A percentile compares a stretch with the other conserved stretches of the same genome.
Evolutionary conservation across 1,140 invertebrate species (phyloP).

Genomic region (Diabrotica virgifera): DNA sequence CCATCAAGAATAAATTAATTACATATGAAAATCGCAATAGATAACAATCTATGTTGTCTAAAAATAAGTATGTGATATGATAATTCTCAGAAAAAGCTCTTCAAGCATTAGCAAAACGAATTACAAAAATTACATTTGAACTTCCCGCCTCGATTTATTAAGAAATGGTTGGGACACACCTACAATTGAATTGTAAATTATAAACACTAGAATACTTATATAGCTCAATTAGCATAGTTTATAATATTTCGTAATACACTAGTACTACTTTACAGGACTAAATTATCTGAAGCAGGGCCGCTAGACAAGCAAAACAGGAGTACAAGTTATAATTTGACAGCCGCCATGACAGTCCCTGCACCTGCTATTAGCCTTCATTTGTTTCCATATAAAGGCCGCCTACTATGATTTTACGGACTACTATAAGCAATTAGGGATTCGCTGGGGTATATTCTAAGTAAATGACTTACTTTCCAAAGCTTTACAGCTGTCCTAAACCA

Average conservation of each 20-base stretch:
- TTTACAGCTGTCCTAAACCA: constrained; percentile 14
- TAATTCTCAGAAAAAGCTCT: too few relatives aligned
- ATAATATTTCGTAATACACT: constrained; percentile 7
- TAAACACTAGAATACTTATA: constrained; percentile 19
- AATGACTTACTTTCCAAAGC: constrained; percentile 25
- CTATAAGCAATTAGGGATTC: too few relatives aligned
- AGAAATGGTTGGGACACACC: constrained; percentile 35
- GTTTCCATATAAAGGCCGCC: background rate
- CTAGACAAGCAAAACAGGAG: background rate
- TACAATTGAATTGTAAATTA: constrained; percentile 26
- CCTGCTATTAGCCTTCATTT: constrained; percentile 33
- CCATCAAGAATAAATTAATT: too few relatives aligned
- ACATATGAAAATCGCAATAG: too few relatives aligned
- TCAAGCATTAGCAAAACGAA: background rate
- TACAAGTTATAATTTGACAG: constrained; percentile 38
- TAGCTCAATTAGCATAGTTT: background rate
- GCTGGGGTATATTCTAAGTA: background rate
- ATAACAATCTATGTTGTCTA: too few relatives aligned
- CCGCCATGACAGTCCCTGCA: constrained; percentile 43
- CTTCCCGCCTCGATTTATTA: constrained; percentile 20
- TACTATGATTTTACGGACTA: background rate
- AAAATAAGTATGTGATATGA: too few relatives aligned
- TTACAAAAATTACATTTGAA: constrained; percentile 17
- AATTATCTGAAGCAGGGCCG: background rate
- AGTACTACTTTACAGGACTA: background rate